These are phyloP conservation scores for Zaprionus africanus DNA, from an alignment of 1,140 invertebrate genomes.

Conservation along the genomic window DNA sequence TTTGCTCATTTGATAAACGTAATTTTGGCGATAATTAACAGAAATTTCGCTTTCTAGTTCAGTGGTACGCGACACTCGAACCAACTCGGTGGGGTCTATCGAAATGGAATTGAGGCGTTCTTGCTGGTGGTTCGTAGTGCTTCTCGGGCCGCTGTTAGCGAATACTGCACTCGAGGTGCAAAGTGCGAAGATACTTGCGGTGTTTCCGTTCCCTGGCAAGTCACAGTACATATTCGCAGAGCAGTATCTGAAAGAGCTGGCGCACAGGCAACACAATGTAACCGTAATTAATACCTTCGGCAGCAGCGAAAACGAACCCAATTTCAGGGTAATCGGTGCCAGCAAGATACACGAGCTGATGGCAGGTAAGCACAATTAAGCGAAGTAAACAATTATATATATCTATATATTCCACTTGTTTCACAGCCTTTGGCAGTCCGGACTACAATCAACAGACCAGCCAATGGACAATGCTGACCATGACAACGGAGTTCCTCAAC, in stretches of 20 bases:
- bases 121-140: background rate
- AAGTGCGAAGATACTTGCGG: slow-evolving; percentile 63
- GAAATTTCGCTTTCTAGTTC: slow-evolving; percentile 3
- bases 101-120: slow-evolving; percentile 18
- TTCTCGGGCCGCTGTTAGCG: slow-evolving; percentile 14
- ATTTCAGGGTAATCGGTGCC: slow-evolving; percentile 81
- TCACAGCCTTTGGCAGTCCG: slow-evolving; percentile 33
- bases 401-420: background rate
- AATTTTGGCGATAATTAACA: slow-evolving; percentile 18
- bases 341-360: slow-evolving; percentile 67
- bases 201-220: slow-evolving; percentile 75
- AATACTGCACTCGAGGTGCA: slow-evolving; percentile 21
- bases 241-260: slow-evolving; percentile 82
- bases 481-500: slow-evolving; percentile 66
- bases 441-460: slow-evolving; percentile 35
- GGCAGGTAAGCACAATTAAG: slow-evolving; percentile 45
- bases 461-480: slow-evolving; percentile 51
- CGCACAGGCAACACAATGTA: slow-evolving; percentile 84
- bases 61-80: slow-evolving; percentile 17
- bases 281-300: slow-evolving; percentile 84
- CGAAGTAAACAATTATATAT: no score
- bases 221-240: slow-evolving; percentile 76
- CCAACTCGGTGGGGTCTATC: background rate
- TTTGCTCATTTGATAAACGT: slow-evolving; percentile 6
- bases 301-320: slow-evolving; percentile 62